These are phyloP conservation scores for Muscicapa adusta DNA, from an alignment of 2,113 vertebrate genomes.

Conservation along the genomic window DNA sequence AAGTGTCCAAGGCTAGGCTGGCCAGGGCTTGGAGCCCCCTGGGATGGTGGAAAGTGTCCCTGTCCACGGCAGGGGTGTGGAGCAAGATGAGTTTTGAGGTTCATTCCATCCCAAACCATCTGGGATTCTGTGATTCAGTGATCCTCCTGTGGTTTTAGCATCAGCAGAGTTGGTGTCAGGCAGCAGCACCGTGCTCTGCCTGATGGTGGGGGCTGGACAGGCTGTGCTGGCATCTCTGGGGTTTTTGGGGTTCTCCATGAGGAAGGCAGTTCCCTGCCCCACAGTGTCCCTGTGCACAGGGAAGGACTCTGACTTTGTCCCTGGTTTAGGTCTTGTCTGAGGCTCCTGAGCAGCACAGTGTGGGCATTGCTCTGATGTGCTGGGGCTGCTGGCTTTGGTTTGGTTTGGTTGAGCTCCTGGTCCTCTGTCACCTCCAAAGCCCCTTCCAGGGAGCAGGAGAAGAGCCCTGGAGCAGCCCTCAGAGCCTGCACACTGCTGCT, in stretches of 20 bases:
- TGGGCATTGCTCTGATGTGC: accelerated
- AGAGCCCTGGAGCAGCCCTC: neutral
- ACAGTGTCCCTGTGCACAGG: accelerated
- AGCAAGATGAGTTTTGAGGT: neutral
- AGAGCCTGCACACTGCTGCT: neutral
- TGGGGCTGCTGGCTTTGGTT: neutral
- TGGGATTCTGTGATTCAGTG: neutral
- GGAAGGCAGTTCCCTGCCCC: neutral
- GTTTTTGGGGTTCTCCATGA: neutral
- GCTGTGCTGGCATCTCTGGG: neutral
- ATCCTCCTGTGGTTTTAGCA: accelerated
- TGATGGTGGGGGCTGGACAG: neutral
- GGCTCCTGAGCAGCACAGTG: neutral
- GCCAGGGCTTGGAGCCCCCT: neutral
- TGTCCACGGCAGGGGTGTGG: neutral
- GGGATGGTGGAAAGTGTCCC: neutral
- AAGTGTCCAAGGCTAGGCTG: neutral
- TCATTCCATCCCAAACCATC: neutral
- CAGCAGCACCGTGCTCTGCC: neutral
- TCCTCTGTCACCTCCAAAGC: neutral
- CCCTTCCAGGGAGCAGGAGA: accelerated
- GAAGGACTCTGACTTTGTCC: neutral
- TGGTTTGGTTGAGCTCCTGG: neutral
- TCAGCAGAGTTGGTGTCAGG: accelerated
- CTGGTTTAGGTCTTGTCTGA: neutral